These are phyloP conservation scores for Stegostoma tigrinum DNA, from an alignment of 2,113 vertebrate genomes.

Conservation along the genomic window DNA sequence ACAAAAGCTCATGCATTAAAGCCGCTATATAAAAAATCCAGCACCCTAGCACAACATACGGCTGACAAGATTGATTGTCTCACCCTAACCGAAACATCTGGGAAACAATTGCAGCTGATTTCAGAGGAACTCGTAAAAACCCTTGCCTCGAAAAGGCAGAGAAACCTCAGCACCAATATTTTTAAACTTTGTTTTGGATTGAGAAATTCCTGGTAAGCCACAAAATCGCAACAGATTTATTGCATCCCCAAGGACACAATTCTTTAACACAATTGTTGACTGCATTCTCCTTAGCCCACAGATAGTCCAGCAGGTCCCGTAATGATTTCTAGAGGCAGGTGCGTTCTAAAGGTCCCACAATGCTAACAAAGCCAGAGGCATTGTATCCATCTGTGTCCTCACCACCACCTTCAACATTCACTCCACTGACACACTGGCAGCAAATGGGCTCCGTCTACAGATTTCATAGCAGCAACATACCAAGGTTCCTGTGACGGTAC, in stretches of 20 bases:
- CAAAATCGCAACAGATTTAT: not conserved
- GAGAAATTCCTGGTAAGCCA: conserved; percentile 5
- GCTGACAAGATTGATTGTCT: not conserved
- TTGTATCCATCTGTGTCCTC: not conserved
- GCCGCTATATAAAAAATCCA: not conserved
- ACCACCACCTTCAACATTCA: not conserved
- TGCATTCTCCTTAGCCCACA: not conserved
- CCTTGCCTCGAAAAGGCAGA: not conserved
- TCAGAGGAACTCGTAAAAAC: not conserved
- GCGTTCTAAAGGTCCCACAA: not conserved
- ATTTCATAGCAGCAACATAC: not conserved
- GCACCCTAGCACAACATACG: not conserved
- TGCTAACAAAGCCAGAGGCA: not conserved
- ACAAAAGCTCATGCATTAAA: not conserved
- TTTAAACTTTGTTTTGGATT: not conserved
- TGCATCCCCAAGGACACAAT: not conserved
- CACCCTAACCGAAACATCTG: not conserved
- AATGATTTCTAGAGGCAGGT: not conserved
- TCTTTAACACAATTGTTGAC: not conserved
- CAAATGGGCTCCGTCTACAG: no score
- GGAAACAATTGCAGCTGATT: not conserved
- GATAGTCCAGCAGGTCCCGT: no score
- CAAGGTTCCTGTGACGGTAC: not conserved
- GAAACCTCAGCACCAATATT: not conserved
- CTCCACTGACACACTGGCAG: not conserved